These are phyloP conservation scores for Cryptoblepharus egeriae DNA, from an alignment of 2,797 vertebrate genomes.

Conservation along the genomic window DNA sequence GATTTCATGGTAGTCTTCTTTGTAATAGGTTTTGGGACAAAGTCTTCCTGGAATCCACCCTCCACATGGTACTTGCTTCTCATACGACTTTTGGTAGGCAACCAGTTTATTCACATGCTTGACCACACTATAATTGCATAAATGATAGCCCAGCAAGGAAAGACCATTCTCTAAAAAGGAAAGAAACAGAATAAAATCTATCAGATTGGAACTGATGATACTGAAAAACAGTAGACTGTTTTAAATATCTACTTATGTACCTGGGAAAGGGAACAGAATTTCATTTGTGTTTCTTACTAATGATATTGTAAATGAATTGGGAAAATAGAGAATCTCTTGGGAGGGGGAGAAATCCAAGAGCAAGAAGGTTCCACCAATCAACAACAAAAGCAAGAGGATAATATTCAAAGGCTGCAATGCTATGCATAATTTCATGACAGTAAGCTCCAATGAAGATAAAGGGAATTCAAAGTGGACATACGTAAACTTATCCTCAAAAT, in stretches of 20 bases:
- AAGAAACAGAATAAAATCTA: background rate
- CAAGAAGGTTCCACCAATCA: background rate
- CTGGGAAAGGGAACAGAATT: background rate
- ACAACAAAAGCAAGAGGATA: background rate
- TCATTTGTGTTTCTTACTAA: background rate
- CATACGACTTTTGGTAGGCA: slow-evolving; percentile 73
- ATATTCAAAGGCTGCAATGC: background rate
- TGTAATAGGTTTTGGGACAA: slow-evolving; percentile 80
- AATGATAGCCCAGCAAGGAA: slow-evolving; percentile 82
- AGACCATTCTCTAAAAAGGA: slow-evolving; percentile 74
- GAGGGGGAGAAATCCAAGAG: background rate
- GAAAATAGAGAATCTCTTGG: background rate
- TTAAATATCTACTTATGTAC: background rate
- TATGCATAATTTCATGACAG: too few relatives aligned
- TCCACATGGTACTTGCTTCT: slow-evolving; percentile 76
- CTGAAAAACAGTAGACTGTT: background rate
- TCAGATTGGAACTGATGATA: background rate
- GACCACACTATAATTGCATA: slow-evolving; percentile 79
- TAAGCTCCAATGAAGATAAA: too few relatives aligned
- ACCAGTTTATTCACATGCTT: slow-evolving; percentile 73
- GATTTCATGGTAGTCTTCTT: slow-evolving; percentile 66
- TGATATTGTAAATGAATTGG: background rate
- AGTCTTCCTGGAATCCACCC: slow-evolving; percentile 85
- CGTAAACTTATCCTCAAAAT: too few relatives aligned
- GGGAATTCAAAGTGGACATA: too few relatives aligned